Conservation (phyloP, 2,113 vertebrate genomes). For the Pachypanchax playfairii region DNA sequence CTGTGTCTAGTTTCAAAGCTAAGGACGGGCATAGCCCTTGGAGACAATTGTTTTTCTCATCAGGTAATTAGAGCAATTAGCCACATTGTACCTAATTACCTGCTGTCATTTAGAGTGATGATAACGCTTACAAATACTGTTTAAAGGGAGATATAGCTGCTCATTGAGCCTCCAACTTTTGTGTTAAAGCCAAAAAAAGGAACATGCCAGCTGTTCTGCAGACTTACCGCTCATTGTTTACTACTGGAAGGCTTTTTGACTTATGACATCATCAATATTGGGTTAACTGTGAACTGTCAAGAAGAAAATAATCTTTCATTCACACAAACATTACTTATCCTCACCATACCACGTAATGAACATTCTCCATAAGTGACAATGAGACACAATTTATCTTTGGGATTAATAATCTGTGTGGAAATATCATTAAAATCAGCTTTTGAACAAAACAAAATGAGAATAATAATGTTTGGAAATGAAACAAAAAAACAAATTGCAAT, state of each 20-base stretch:
- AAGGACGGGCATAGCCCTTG: constrained; percentile 55
- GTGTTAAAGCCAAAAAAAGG: constrained; percentile 52
- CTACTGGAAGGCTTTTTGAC: constrained; percentile 17
- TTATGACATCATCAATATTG: constrained; percentile 22
- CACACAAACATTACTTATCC: background rate
- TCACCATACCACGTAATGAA: constrained; percentile 16
- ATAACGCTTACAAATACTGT: constrained; percentile 70
- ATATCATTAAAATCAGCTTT: constrained; percentile 6
- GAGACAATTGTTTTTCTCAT: constrained; percentile 65
- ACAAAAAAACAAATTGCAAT: background rate
- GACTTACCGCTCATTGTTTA: constrained; percentile 35
- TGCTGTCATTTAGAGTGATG: constrained; percentile 67
- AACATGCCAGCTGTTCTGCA: constrained; percentile 62
- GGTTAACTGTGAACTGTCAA: constrained; percentile 21
- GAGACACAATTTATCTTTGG: constrained; percentile 8
- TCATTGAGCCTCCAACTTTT: constrained; percentile 44
- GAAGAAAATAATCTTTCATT: constrained; percentile 1
- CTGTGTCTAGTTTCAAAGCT: constrained; percentile 52
- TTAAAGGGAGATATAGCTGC: constrained; percentile 59
- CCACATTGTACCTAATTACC: constrained; percentile 65
- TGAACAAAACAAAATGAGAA: background rate
- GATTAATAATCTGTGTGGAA: too few relatives aligned
- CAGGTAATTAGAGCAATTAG: constrained; percentile 71
- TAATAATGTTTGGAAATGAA: background rate
- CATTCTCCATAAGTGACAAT: background rate